phyloP scores from a whole-genome alignment of 2,797 vertebrate species.

The Oreortyx pictus region DNA sequence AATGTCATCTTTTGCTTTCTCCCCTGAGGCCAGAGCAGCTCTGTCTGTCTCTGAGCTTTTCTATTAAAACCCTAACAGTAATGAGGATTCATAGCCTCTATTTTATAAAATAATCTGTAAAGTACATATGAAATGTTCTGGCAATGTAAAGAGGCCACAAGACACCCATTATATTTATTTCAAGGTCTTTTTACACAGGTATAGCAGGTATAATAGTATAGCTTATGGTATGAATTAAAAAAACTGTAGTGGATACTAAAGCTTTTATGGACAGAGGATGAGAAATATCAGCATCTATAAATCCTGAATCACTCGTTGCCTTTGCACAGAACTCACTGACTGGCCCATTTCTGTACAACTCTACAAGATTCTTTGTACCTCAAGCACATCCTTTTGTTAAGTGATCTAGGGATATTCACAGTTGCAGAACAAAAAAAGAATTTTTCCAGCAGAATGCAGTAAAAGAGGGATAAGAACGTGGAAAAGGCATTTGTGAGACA shows the following conservation, averaged over 20 bases:
- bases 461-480: neutral
- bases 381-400: neutral
- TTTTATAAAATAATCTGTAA: neutral
- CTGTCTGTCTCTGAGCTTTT: neutral
- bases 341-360: neutral
- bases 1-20: neutral
- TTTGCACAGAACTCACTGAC: neutral
- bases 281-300: neutral
- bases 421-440: neutral
- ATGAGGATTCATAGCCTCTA: neutral
- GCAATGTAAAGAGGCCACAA: neutral
- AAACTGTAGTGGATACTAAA: neutral
- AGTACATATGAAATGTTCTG: neutral
- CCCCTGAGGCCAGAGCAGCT: neutral
- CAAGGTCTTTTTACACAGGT: neutral
- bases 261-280: neutral
- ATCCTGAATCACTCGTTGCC: neutral
- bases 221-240: neutral
- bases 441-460: constrained; percentile 17
- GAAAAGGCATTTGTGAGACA: constrained; percentile 15
- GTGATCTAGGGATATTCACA: neutral
- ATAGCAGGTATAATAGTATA: neutral
- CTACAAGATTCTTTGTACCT: neutral
- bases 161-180: neutral
- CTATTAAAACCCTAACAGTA: neutral